These are phyloP conservation scores for Serranus cabrilla DNA, from an alignment of 2,797 vertebrate species.

Conservation along the genomic window DNA sequence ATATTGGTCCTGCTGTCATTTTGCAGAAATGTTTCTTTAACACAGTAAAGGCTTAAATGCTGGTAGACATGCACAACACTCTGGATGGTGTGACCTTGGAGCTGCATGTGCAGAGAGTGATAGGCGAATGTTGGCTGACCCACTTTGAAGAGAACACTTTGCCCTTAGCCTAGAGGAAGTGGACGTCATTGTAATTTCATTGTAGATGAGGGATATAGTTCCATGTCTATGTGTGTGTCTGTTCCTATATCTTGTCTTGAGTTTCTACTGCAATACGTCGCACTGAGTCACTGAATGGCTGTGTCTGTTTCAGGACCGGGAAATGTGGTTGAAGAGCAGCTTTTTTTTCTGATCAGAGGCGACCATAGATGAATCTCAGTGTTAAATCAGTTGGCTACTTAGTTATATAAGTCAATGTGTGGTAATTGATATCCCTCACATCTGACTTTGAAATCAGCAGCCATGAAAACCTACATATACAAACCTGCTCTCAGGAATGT, in stretches of 20 bases:
- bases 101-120: conserved; percentile 63
- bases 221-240: conserved; percentile 31
- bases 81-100: conserved; percentile 77
- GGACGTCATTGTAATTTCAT: conserved; percentile 48
- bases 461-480: conserved; percentile 2
- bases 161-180: conserved; percentile 64
- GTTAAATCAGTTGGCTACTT: not conserved
- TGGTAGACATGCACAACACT: conserved; percentile 25
- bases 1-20: not conserved
- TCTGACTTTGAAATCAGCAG: not conserved
- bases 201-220: conserved; percentile 45
- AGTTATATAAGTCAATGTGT: not conserved
- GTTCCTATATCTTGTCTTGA: conserved; percentile 6
- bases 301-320: conserved; percentile 4
- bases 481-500: not conserved
- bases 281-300: not conserved
- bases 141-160: conserved; percentile 73
- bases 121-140: conserved; percentile 75
- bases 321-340: not conserved
- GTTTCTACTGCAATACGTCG: conserved; percentile 6
- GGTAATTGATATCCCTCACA: not conserved
- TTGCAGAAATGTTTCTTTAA: conserved; percentile 13
- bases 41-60: conserved; percentile 25
- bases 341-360: not conserved
- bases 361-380: not conserved